Base-by-base conservation (phyloP, 2,888 invertebrate genomes). In the Noctua janthe region DNA sequence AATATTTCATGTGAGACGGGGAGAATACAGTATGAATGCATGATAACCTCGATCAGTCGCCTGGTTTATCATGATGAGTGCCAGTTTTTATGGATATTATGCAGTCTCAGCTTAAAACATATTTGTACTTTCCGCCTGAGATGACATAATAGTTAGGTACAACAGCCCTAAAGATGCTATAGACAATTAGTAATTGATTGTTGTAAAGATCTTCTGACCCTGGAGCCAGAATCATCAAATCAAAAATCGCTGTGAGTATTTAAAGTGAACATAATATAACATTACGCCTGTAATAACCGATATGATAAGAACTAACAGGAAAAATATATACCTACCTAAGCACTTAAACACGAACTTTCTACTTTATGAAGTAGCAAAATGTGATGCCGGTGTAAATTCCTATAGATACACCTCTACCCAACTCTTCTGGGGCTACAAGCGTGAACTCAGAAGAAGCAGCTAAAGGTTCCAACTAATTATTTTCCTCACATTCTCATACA, bases 401-500 rank as follows among this genome's bases (percentile, higher is more conserved):
- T 56, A 23, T 1, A 56, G 15, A 47, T 47, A 47, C 47, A 56
- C 62, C 29, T 35, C 17, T 35, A 6, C 15, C 47, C 7, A 35
- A 20, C 20, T 64, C 10, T 35, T 20, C 8, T n/a, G 35, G 64
- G 20, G 10, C 0, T 39, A 35, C 35, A 35, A 66, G n/a, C n/a
- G n/a, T n/a, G n/a, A n/a, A 35, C 20, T 20, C 4, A 20, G 35
- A 66, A 66, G 64, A 35, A 35, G 8, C 35, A 39, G 10, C 20
- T 35, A 35, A 20, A 62, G 11, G 17, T 20, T 20, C 23, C 15
- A 71, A 62, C 20, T n/a, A 56, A 67, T 62, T 35, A 54, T 76
- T 47, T 71, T 43, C 5, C 62, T 43, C 8, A 81, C 82, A 73
- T 73, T 66, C 51, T 23, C 47, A 66, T 47, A 85, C 56, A 13